Evolutionary conservation across 92 coral and sea anemone genomes (phyloP).

Genomic region (Phenganax subtilis): DNA sequence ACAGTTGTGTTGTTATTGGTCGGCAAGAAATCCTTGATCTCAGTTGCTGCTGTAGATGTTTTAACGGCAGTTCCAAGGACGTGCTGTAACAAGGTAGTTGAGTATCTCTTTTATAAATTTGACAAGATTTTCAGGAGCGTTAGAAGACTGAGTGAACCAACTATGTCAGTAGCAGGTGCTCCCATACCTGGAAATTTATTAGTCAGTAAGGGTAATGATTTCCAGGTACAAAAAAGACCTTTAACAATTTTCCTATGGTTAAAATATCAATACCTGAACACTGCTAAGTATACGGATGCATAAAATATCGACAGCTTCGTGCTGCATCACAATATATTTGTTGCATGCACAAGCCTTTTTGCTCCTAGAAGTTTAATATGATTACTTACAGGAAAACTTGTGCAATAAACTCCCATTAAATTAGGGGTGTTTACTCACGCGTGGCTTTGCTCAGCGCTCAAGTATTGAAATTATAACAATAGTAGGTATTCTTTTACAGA

Average conservation of each 20-base stretch:
- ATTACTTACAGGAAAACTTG: no score
- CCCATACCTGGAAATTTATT: conserved; percentile 64
- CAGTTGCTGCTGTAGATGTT: conserved; percentile 67
- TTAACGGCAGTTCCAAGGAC: conserved; percentile 98
- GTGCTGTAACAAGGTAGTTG: conserved; percentile 70
- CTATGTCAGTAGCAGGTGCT: conserved; percentile 97
- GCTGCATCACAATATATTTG: no score
- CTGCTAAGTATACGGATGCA: no score
- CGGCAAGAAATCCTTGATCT: conserved; percentile 47
- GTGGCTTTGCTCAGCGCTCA: not conserved
- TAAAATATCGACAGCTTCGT: no score
- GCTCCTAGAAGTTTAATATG: no score
- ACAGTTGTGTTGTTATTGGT: conserved; percentile 8
- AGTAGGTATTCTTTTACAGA: no score
- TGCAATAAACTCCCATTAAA: no score
- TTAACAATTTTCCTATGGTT: no score
- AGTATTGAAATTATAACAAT: not conserved
- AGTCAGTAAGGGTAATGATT: not conserved
- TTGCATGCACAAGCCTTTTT: no score
- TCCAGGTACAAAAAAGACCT: not conserved
- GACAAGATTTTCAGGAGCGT: conserved; percentile 47
- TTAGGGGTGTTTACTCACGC: no score
- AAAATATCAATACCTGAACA: no score
- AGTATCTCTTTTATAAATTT: conserved; percentile 60
- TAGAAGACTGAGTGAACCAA: conserved; percentile 76